Conservation (phyloP, 2,797 vertebrate species). For the Heteromormyrus szaboi region DNA sequence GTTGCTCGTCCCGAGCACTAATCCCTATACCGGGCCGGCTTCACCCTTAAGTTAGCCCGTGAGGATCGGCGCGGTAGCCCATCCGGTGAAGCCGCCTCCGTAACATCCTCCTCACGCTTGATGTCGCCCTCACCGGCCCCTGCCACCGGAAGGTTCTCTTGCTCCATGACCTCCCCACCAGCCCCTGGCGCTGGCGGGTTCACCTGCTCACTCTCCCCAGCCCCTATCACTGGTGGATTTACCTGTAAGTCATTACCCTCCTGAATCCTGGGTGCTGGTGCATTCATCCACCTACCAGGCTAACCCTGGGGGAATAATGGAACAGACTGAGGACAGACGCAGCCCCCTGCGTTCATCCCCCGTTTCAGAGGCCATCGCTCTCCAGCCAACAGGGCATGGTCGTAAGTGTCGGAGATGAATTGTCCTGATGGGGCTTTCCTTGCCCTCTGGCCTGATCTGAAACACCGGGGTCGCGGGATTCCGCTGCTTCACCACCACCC, state of each 20-base stretch:
- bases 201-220: neutral
- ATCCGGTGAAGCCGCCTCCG: neutral
- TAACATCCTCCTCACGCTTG: neutral
- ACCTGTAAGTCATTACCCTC: neutral
- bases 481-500: neutral
- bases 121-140: no score
- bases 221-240: neutral
- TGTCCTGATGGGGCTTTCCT: neutral
- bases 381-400: neutral
- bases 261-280: neutral
- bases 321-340: neutral
- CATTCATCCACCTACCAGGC: neutral
- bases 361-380: no score
- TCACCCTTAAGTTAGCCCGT: neutral
- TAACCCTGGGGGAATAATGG: neutral
- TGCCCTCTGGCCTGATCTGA: neutral
- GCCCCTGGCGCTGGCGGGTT: neutral
- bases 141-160: neutral
- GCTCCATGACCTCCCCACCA: neutral
- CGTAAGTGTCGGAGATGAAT: neutral
- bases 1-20: neutral
- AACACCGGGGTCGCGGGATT: neutral
- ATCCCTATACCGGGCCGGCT: neutral
- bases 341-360: no score
- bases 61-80: neutral